Evolutionary conservation across 1,140 invertebrate genomes (phyloP).

Genomic region (Pseudomyrmex dendroicus): DNA sequence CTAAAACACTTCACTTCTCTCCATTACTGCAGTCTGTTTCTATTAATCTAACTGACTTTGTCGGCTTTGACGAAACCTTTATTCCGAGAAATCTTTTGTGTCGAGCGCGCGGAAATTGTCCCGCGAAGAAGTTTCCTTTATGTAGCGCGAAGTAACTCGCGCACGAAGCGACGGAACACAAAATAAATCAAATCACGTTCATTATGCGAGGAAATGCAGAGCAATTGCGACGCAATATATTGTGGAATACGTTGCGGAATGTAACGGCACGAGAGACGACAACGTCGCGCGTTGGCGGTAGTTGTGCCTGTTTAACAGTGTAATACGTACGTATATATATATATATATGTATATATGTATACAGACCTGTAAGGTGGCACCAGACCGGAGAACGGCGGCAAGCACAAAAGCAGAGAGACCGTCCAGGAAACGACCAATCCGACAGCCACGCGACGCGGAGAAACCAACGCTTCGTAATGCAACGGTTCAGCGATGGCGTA

Average conservation of each 20-base stretch:
- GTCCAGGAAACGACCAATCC: conserved; percentile 85
- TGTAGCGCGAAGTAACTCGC: background rate
- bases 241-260: background rate
- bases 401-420: conserved; percentile 81
- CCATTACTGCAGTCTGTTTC: background rate
- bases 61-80: background rate
- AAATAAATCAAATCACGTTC: conserved; percentile 33
- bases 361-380: conserved; percentile 81
- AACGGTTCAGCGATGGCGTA: conserved; percentile 92
- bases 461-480: conserved; percentile 91
- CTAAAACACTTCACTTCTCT: background rate
- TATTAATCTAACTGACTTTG: background rate
- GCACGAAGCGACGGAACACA: background rate
- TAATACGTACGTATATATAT: background rate
- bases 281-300: background rate
- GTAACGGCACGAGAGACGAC: background rate
- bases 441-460: conserved; percentile 85
- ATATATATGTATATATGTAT: background rate
- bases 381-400: conserved; percentile 83
- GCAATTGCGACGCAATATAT: conserved; percentile 22
- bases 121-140: conserved; percentile 14
- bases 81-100: background rate
- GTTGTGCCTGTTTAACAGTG: conserved; percentile 1
- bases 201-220: background rate
- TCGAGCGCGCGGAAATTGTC: conserved; percentile 3